Evolutionary conservation across 1,140 invertebrate species (phyloP).

Genomic region (Melanaphis sacchari): DNA sequence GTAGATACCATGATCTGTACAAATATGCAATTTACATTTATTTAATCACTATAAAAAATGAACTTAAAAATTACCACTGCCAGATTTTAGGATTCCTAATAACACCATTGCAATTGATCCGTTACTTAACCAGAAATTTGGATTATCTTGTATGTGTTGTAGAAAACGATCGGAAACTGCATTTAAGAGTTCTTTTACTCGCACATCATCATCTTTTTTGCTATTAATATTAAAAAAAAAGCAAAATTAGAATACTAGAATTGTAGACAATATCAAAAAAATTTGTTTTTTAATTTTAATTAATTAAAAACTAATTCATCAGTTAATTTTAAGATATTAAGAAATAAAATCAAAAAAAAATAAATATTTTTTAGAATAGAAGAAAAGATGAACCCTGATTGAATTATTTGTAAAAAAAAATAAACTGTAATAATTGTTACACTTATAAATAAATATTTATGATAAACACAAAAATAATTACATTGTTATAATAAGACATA

Average conservation of each 20-base stretch:
- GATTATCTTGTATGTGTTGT: constrained; percentile 70
- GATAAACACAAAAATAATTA: no score
- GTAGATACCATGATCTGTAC: background rate
- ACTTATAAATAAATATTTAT: no score
- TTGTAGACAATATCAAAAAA: background rate
- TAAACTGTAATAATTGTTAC: background rate
- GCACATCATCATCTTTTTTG: constrained; percentile 79
- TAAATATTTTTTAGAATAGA: no score
- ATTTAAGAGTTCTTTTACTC: constrained; percentile 77
- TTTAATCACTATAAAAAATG: background rate
- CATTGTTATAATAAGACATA: no score
- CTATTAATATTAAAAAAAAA: constrained; percentile 64
- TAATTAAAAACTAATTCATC: no score
- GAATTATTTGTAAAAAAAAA: background rate
- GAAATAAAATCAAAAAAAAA: no score
- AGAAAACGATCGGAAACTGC: constrained; percentile 72
- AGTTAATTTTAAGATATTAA: no score
- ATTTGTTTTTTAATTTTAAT: no score
- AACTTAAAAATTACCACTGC: constrained; percentile 64
- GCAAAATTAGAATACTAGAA: background rate
- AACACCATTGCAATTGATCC: constrained; percentile 75
- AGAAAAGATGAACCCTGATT: no score
- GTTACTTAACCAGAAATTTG: constrained; percentile 73
- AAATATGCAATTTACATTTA: background rate
- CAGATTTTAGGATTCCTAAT: constrained; percentile 73